A percentile compares a stretch with the other conserved stretches of the same genome.
These are phyloP conservation scores for Drosophila colorata DNA, from an alignment of 2,888 invertebrate genomes.

Conservation along the genomic window DNA sequence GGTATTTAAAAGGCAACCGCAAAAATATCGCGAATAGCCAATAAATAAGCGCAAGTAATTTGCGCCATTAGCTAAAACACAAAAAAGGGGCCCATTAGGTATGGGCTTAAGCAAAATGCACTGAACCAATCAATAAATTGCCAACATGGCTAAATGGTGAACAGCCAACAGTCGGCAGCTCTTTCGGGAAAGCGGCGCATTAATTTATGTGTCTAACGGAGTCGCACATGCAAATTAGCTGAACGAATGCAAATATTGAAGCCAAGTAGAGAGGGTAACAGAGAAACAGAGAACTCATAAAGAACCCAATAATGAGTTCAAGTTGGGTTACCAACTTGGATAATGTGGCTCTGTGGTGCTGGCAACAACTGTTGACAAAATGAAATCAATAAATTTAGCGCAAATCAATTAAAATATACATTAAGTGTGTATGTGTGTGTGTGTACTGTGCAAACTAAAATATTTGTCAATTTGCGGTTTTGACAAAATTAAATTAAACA, in stretches of 20 bases:
- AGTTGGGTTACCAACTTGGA: constrained; percentile 40
- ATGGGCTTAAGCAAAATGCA: constrained; percentile 48
- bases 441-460: constrained; percentile 72
- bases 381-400: constrained; percentile 81
- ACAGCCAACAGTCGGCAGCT: constrained; percentile 30
- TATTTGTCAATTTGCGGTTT: constrained; percentile 80
- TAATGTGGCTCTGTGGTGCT: constrained; percentile 53
- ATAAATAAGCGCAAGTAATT: constrained; percentile 71
- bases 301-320: constrained; percentile 48
- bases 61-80: constrained; percentile 59
- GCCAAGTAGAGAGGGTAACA: neutral
- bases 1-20: constrained; percentile 8
- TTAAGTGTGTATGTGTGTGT: constrained; percentile 26
- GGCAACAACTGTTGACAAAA: constrained; percentile 78
- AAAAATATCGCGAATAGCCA: constrained; percentile 37
- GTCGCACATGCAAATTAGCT: constrained; percentile 79
- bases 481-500: constrained; percentile 76
- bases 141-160: constrained; percentile 36
- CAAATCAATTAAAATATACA: constrained; percentile 75
- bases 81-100: constrained; percentile 49
- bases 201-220: constrained; percentile 68
- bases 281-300: constrained; percentile 27
- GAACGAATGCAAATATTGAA: constrained; percentile 44
- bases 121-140: constrained; percentile 62
- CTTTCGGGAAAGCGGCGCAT: constrained; percentile 20